Percentiles rank a stretch among this genome's conserved stretches.
These are phyloP conservation scores for Ranitomeya variabilis DNA, from an alignment of 2,113 vertebrate species.

Conservation along the genomic window DNA sequence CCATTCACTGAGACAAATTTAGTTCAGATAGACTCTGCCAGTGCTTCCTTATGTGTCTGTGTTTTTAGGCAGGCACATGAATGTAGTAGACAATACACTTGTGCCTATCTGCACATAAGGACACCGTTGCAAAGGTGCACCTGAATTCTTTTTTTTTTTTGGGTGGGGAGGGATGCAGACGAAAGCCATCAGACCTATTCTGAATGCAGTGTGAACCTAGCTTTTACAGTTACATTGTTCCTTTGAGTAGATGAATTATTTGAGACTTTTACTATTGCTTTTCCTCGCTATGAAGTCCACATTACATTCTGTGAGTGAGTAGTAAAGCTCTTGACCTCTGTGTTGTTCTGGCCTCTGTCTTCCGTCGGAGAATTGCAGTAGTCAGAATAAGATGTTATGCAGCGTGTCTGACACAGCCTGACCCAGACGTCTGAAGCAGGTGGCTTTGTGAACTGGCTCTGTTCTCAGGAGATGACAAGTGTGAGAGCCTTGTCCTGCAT, in stretches of 20 bases:
- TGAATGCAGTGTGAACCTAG: too few species aligned
- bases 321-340: background rate
- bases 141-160: too few species aligned
- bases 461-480: slow-evolving; percentile 30
- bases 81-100: too few species aligned
- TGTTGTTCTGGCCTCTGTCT: background rate
- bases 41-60: too few species aligned
- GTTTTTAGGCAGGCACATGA: too few species aligned
- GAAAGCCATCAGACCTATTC: too few species aligned
- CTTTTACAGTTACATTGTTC: background rate
- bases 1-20: too few species aligned
- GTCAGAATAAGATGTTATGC: background rate
- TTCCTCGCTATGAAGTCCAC: background rate
- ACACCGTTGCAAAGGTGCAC: too few species aligned
- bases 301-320: background rate
- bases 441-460: slow-evolving; percentile 14
- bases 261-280: background rate
- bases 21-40: too few species aligned
- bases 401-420: background rate
- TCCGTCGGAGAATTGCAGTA: background rate
- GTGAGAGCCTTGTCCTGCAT: background rate
- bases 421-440: slow-evolving; percentile 30
- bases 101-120: too few species aligned
- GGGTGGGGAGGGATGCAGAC: too few species aligned
- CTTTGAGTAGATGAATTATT: background rate